A percentile compares a stretch with the other conserved stretches of the same genome.
Evolutionary conservation across 1,140 invertebrate species (phyloP).

Genomic region (Drosophila malerkotliana): DNA sequence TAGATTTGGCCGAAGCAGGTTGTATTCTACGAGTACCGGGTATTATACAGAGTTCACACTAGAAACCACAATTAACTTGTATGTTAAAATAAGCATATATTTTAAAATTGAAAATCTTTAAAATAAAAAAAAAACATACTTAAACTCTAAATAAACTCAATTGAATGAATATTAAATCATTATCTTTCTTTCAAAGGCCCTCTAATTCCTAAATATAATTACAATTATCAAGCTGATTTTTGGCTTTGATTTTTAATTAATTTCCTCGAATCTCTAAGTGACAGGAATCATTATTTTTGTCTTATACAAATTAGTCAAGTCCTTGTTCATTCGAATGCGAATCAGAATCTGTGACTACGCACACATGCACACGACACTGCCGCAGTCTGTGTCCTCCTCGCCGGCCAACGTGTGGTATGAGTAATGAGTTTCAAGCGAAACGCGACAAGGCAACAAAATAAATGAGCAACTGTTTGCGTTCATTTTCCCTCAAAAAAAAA

Average conservation of each 20-base stretch:
- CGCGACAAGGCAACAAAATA: slow-evolving; percentile 45
- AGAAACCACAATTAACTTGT: too few species aligned
- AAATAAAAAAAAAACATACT: too few species aligned
- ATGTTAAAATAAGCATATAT: too few species aligned
- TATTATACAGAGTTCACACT: too few species aligned
- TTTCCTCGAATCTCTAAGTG: slow-evolving; percentile 39
- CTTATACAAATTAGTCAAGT: slow-evolving; percentile 43
- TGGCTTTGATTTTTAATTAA: slow-evolving; percentile 35
- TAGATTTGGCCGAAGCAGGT: too few species aligned
- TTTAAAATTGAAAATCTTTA: too few species aligned
- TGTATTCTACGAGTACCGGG: too few species aligned
- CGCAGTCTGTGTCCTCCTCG: background rate
- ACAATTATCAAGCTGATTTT: too few species aligned
- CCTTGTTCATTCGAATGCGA: slow-evolving; percentile 24
- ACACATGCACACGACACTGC: slow-evolving; percentile 3
- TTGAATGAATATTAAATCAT: too few species aligned
- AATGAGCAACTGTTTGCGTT: slow-evolving; percentile 41
- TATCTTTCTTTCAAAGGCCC: too few species aligned
- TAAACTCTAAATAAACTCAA: too few species aligned
- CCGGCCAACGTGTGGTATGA: slow-evolving; percentile 66
- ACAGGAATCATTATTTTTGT: slow-evolving; percentile 45
- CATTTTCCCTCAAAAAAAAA: background rate
- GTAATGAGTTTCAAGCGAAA: slow-evolving; percentile 54
- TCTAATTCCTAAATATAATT: too few species aligned
- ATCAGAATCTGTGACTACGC: slow-evolving; percentile 20